Evolutionary conservation across 2,113 vertebrate species (phyloP).

Genomic region (Calonectris borealis): DNA sequence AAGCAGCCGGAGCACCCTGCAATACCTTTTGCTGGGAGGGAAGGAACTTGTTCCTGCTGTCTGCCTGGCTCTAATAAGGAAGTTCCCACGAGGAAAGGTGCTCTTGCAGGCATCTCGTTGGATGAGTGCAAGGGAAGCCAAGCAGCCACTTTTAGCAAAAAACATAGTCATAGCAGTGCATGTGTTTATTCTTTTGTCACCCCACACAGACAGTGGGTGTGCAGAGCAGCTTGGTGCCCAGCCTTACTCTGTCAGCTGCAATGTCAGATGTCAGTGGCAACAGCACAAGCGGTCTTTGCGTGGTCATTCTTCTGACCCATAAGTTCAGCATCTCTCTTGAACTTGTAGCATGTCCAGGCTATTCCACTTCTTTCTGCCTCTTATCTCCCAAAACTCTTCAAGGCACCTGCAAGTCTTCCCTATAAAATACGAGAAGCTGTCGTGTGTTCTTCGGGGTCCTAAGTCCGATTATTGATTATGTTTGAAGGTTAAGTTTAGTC

Average conservation of each 20-base stretch:
- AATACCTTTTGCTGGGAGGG: background rate
- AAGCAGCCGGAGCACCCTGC: background rate
- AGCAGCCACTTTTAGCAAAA: background rate
- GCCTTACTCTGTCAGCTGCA: background rate
- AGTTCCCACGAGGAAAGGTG: background rate
- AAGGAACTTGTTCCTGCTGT: background rate
- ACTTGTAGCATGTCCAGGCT: background rate
- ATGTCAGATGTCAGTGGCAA: background rate
- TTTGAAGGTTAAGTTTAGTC: background rate
- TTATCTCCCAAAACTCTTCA: background rate
- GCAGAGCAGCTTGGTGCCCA: background rate
- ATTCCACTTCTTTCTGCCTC: background rate
- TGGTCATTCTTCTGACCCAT: background rate
- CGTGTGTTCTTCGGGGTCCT: background rate
- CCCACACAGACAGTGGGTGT: background rate
- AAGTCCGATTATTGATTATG: background rate
- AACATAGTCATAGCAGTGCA: background rate
- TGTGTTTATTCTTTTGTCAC: background rate
- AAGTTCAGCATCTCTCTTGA: background rate
- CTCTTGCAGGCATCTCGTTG: background rate
- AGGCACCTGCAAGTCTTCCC: background rate
- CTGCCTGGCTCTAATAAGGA: background rate
- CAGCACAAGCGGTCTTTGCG: background rate
- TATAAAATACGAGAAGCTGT: background rate
- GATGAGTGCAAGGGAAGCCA: background rate